phyloP scores from a whole-genome alignment of 2,797 vertebrate genomes.

The Cuniculus paca region DNA sequence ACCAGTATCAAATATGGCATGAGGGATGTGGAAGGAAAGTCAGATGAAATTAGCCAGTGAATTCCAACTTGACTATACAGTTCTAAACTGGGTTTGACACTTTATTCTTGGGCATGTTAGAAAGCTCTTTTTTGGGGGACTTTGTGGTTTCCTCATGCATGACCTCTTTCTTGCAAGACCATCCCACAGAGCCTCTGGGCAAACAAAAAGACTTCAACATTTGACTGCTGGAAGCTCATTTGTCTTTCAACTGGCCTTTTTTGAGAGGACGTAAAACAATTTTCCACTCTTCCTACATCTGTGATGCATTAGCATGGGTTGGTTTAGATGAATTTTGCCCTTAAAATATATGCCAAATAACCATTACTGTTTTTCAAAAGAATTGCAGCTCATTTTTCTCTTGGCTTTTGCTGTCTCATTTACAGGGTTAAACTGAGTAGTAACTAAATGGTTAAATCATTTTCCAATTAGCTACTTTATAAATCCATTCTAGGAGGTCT shows the following conservation, averaged over 20 bases:
- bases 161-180: background rate
- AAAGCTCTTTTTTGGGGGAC: background rate
- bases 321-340: background rate
- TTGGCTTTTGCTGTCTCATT: background rate
- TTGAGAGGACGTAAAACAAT: background rate
- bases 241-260: background rate
- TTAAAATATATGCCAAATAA: slow-evolving; percentile 3
- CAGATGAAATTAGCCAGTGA: background rate
- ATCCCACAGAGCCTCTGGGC: background rate
- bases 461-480: background rate
- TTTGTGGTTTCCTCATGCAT: background rate
- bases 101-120: background rate
- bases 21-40: background rate
- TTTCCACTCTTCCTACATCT: background rate
- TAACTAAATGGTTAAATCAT: background rate
- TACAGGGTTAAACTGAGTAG: background rate
- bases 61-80: background rate
- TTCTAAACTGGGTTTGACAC: background rate
- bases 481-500: background rate
- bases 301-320: background rate
- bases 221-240: background rate
- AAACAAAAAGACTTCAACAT: background rate
- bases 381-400: background rate
- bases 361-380: background rate
- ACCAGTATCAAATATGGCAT: background rate